Base-by-base conservation (phyloP, 2,888 invertebrate species). In the Apotomis capreana region DNA sequence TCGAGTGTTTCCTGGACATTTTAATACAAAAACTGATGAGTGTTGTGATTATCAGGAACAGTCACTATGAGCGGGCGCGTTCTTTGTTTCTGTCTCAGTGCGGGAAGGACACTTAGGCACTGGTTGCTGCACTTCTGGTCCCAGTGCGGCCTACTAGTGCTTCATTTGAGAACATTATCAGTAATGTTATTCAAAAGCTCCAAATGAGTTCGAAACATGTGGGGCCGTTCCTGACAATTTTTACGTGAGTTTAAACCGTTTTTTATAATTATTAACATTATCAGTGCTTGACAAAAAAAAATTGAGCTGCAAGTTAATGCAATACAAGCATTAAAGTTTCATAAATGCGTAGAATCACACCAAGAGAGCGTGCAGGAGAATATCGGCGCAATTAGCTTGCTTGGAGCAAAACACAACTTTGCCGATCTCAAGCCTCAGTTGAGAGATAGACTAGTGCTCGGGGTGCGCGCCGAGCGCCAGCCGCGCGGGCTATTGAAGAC, bases 1-100 rank as follows among this genome's bases (percentile, higher is more conserved):
- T n/a, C n/a, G n/a, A n/a, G n/a, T n/a, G n/a, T n/a, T n/a, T 44
- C 4, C 44, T 8, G 44, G 44, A 44, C 44, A 44, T 6, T 55
- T 55, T 10, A 26, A 55, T 26, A 15, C 15, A 36, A 55, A 59
- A 59, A 59, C n/a, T 55, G 15, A 59, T 58, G 37, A 49, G 36
- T 59, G 46, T 12, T 13, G 69, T 73, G 70, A 68, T 63, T 75
- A 54, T 40, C 26, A 55, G 26, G 55, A 55, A 55, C 55, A 55
- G 15, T 26, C 26, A 26, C 4, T 55, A 26, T 55, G 15, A 26
- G 55, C 55, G 55, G 15, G 55, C 55, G 26, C 55, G 36, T 26
- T 15, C 55, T 5, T 8, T 15, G 15, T 55, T 55, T 8, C 55
- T 55, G 15, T 55, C 55, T 2, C 55, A 55, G 12, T 55, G 55